Base-by-base conservation (phyloP, 2,888 invertebrate genomes). In the Eulithis prunata region DNA sequence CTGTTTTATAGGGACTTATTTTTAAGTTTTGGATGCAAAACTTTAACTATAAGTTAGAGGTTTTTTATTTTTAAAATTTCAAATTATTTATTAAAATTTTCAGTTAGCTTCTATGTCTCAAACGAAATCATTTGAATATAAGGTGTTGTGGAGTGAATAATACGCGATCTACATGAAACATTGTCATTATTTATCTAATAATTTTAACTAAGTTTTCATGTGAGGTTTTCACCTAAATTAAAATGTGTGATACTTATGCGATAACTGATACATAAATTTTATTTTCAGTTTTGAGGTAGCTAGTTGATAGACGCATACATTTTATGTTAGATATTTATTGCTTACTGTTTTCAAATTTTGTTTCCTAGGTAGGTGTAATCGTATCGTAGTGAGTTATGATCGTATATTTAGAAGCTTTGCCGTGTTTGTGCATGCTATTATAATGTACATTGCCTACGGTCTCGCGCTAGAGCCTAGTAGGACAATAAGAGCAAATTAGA, bases 31-130 rank as follows among this genome's bases (percentile, higher is more conserved):
- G 92, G 84, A 86, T 87, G 87, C 92, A 93, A 93, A 93, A 93
- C 93, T 92, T 90, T 91, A 90, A 92, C 90, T 91, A 92, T 93
- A 91, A 93, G 93, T 93, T 93, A 91, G 87, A 89, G 87, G 85
- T 85, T 87, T 90, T 77, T 77, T 71, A 66, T 72, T 81, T 84
- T 82, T 81, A 81, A 78, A 64, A 57, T 41, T 60, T 62, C 56
- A 6, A 64, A 85, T 80, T 90, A 91, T 91, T 91, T 91, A 90
- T 91, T 91, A 83, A 80, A 85, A 83, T 81, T 75, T 79, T 82
- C 84, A 78, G 78, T 84, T 81, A 82, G 79, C 80, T 81, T 81
- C 72, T 76, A 81, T 82, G 86, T 90, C 88, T 87, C 86, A 86
- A 88, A 88, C 80, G 83, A 84, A 80, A 79, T 73, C 77, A 76